These are phyloP conservation scores for Cephalotes varians DNA, from an alignment of 2,888 invertebrate species.

Conservation along the genomic window DNA sequence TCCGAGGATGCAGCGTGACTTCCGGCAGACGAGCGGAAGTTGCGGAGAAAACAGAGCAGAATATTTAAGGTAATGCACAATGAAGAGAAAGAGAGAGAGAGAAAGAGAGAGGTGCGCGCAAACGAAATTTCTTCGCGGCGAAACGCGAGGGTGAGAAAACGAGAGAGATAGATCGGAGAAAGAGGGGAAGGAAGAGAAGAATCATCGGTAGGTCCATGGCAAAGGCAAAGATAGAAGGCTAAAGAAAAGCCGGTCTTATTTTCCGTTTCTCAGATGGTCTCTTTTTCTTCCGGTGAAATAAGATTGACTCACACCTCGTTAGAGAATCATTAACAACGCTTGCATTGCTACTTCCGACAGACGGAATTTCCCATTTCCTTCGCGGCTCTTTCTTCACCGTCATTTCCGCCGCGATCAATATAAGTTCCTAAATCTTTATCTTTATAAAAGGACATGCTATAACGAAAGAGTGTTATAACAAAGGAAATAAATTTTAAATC, in stretches of 20 bases:
- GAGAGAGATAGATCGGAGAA: not conserved
- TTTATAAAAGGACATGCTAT: not conserved
- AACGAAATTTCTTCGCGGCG: not conserved
- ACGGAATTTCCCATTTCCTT: slow-evolving; percentile 49
- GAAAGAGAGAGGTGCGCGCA: not conserved
- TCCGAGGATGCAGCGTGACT: slow-evolving; percentile 45
- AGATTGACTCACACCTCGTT: slow-evolving; percentile 81
- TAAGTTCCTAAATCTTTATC: not conserved
- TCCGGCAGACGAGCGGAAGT: slow-evolving; percentile 32
- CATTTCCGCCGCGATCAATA: not conserved
- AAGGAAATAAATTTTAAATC: not conserved
- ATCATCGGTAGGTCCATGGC: slow-evolving; percentile 16
- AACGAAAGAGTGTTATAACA: not conserved
- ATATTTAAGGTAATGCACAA: slow-evolving; percentile 34
- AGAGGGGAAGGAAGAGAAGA: slow-evolving; percentile 29
- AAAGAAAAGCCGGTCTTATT: slow-evolving; percentile 53
- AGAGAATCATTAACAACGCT: slow-evolving; percentile 82
- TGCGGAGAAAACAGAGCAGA: slow-evolving; percentile 33
- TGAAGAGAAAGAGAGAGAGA: not conserved
- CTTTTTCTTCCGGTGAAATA: slow-evolving; percentile 69
- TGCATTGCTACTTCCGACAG: slow-evolving; percentile 62
- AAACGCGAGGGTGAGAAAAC: slow-evolving; percentile 18
- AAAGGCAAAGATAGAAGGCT: slow-evolving; percentile 1
- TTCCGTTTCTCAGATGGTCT: slow-evolving; percentile 54
- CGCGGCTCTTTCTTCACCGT: slow-evolving; percentile 32